phyloP scores from a whole-genome alignment of 2,797 vertebrate species.

The Vireo griseus region DNA sequence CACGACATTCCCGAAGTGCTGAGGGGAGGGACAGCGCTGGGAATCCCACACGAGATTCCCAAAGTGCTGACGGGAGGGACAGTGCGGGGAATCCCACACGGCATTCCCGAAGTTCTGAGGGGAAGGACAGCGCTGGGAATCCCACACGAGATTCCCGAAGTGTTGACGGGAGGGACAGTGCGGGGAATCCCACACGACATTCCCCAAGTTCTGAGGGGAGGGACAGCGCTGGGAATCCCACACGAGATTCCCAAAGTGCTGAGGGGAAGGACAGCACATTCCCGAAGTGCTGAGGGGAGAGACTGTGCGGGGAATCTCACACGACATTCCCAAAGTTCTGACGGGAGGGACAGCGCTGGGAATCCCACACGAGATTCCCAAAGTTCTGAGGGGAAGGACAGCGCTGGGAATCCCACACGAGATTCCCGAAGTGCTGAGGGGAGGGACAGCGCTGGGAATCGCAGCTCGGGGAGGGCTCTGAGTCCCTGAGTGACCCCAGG shows the following conservation, averaged over 20 bases:
- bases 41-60: neutral
- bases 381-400: accelerated
- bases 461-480: neutral
- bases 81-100: accelerated
- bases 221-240: accelerated
- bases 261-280: too few species aligned
- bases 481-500: accelerated
- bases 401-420: accelerated
- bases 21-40: too few species aligned
- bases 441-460: too few species aligned
- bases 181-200: accelerated
- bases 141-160: neutral
- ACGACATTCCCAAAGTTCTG: accelerated
- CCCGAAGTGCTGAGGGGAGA: too few species aligned
- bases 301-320: accelerated
- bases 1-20: accelerated
- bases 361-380: neutral
- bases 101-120: neutral
- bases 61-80: neutral
- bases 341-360: neutral
- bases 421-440: neutral
- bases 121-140: neutral
- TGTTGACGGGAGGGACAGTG: neutral
- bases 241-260: accelerated
- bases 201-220: neutral